Percentiles rank a stretch among this genome's conserved stretches.
phyloP scores from a whole-genome alignment of 1,140 invertebrate genomes.

The Arion vulgaris region DNA sequence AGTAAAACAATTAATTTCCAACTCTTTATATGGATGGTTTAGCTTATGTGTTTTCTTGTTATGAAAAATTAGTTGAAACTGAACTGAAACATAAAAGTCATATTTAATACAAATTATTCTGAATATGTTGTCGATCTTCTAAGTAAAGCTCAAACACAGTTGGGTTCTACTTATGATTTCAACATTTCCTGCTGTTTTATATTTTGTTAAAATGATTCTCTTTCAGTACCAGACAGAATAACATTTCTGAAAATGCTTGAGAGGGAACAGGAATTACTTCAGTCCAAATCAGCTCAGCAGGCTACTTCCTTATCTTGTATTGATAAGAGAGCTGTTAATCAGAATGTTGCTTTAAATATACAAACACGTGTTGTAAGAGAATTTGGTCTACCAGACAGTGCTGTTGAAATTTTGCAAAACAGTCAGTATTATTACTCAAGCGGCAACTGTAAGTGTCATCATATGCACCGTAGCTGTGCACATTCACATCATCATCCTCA shows the following conservation, averaged over 20 bases:
- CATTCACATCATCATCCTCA: constrained; percentile 25
- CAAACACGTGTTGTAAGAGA: constrained; percentile 91
- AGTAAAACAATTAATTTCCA: no score
- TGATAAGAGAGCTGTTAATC: constrained; percentile 78
- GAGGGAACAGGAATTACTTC: constrained; percentile 86
- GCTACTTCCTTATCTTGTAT: constrained; percentile 83
- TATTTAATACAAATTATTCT: no score
- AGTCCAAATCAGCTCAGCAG: constrained; percentile 84
- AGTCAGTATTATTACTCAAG: constrained; percentile 60
- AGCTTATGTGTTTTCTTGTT: no score
- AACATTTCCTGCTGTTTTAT: no score
- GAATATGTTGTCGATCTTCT: no score
- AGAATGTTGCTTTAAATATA: constrained; percentile 81
- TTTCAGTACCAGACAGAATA: constrained; percentile 81
- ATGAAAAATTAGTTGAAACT: no score
- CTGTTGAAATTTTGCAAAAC: constrained; percentile 86
- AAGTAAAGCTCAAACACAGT: no score
- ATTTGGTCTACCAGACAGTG: constrained; percentile 92
- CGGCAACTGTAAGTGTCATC: constrained; percentile 27
- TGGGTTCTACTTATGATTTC: no score
- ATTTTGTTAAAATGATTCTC: no score
- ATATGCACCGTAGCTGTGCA: constrained; percentile 31
- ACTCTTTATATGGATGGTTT: no score
- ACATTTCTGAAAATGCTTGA: constrained; percentile 85
- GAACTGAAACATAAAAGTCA: no score